Base-by-base conservation (phyloP, 2,113 vertebrate species). In the Rhinogobius similis region DNA sequence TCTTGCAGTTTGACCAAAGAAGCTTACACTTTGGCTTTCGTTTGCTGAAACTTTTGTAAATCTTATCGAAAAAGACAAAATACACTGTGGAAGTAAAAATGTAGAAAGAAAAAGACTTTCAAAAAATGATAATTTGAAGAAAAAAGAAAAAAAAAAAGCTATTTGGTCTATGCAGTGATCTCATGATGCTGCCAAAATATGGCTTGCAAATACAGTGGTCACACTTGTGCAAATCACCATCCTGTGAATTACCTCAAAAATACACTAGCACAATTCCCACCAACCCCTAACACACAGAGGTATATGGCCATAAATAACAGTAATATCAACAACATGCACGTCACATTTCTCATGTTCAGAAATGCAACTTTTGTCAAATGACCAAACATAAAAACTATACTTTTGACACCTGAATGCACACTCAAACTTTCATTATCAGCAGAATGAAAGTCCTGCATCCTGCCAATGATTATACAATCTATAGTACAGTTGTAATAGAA, bases 371-470 rank as follows among this genome's bases (percentile, higher is more conserved):
- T 64, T 68, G 76, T 78, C 63, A 65, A 5, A 13, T 72, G 12
- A 27, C 74, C 36, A 70, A 73, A 70, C 46, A 44, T 10, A 10
- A 29, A 53, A n/a, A n/a, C n/a, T 7, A 18, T 69, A 52, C 29
- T 64, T 74, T 6, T 63, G 41, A 70, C 21, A 44, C 41, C n/a
- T n/a, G n/a, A n/a, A 36, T 52, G 41, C 38, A 73, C 56, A 38
- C 77, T 59, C 46, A 73, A 75, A 78, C 77, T 61, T 71, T 41
- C 10, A 75, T 59, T 38, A 36, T 61, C 29, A 43, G 38, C 32
- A 63, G 39, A 63, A 43, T 74, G 88, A 84, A 90, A 88, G 86
- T 82, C 86, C 89, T 84, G 90, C 85, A 85, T 89, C 82, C 82
- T 56, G 44, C 43, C 72, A 70, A 21, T 41, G 12, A 41, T 63